Evolutionary conservation across 2,113 vertebrate genomes (phyloP).

Genomic region (Notiomystis cincta): DNA sequence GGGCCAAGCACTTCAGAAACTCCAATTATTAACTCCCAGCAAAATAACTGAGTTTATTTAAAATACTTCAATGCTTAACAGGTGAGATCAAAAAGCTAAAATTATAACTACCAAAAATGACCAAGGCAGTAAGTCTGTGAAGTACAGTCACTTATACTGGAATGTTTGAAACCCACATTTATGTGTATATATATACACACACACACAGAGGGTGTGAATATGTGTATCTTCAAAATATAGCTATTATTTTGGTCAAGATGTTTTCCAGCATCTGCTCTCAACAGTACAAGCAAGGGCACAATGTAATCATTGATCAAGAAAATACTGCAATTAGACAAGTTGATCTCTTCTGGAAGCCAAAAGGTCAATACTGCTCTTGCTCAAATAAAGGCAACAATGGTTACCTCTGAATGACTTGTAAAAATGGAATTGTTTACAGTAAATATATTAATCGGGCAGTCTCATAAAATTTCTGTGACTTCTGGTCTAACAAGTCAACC

Average conservation of each 20-base stretch:
- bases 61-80: background rate
- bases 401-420: background rate
- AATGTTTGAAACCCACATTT: background rate
- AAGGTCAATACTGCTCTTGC: background rate
- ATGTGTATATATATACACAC: background rate
- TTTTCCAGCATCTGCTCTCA: background rate
- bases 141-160: background rate
- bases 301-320: background rate
- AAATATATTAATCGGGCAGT: background rate
- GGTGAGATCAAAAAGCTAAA: background rate
- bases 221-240: background rate
- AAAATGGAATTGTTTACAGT: background rate
- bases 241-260: background rate
- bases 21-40: background rate
- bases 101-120: background rate
- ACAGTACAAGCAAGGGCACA: background rate
- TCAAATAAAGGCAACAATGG: background rate
- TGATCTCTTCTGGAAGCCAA: background rate
- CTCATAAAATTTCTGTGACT: background rate
- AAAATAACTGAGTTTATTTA: background rate
- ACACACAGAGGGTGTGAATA: background rate
- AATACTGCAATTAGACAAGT: background rate
- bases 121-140: background rate
- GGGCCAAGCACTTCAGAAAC: background rate
- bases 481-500: background rate